phyloP scores from a whole-genome alignment of 2,888 invertebrate genomes.

The Melipona beecheii region DNA sequence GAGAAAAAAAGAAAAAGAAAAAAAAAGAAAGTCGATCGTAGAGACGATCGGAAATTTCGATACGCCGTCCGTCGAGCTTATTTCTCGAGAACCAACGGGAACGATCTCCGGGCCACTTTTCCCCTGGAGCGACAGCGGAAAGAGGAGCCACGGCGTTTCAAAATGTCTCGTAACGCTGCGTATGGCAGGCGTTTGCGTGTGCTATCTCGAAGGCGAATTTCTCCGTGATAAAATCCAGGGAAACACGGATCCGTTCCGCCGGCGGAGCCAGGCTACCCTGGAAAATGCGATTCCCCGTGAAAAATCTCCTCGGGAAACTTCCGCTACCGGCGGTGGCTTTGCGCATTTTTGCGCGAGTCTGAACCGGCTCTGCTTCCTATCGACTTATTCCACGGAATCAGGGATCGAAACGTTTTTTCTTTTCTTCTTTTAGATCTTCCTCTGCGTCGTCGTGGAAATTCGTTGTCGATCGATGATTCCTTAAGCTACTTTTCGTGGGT shows the following conservation, averaged over 20 bases:
- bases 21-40: background rate
- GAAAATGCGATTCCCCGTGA: slow-evolving; percentile 63
- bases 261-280: slow-evolving; percentile 47
- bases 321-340: slow-evolving; percentile 38
- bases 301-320: slow-evolving; percentile 63
- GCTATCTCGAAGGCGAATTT: slow-evolving; percentile 55
- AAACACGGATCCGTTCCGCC: slow-evolving; percentile 52
- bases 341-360: slow-evolving; percentile 29
- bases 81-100: slow-evolving; percentile 8
- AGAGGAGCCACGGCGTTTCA: slow-evolving; percentile 12
- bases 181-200: slow-evolving; percentile 21
- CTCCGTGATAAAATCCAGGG: slow-evolving; percentile 61
- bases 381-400: slow-evolving; percentile 21
- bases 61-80: background rate
- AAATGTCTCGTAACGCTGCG: slow-evolving; percentile 52
- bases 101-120: slow-evolving; percentile 18
- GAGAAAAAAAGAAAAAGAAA: background rate
- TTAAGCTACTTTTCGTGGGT: too few relatives aligned
- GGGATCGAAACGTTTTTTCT: slow-evolving; percentile 1
- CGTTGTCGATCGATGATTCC: background rate
- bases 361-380: background rate
- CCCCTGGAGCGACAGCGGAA: background rate
- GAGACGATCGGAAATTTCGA: slow-evolving; percentile 9
- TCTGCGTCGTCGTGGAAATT: background rate
- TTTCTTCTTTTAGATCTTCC: background rate